A percentile compares a stretch with the other conserved stretches of the same genome.
Evolutionary conservation across 2,113 vertebrate genomes (phyloP).

Genomic region (Rhinoderma darwinii): DNA sequence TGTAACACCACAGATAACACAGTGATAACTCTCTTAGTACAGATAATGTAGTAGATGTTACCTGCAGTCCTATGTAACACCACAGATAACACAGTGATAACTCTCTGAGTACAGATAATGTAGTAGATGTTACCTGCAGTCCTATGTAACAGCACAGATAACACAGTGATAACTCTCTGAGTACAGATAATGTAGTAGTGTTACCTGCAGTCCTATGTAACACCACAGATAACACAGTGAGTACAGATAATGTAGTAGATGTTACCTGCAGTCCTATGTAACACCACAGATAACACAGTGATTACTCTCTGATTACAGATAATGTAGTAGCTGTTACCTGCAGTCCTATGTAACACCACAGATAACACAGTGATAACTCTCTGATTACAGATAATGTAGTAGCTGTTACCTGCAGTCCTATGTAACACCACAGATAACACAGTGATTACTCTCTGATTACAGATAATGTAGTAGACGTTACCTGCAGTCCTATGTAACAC

Average conservation of each 20-base stretch:
- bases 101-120: background rate
- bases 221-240: background rate
- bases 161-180: no score
- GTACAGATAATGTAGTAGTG: no score
- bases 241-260: background rate
- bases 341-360: conserved; percentile 15
- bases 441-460: no score
- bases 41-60: background rate
- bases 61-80: no score
- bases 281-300: background rate
- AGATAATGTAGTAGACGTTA: no score
- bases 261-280: background rate
- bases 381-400: background rate
- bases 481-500: conserved; percentile 11
- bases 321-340: background rate
- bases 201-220: conserved; percentile 1
- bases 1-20: background rate
- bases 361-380: background rate
- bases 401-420: background rate
- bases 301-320: background rate
- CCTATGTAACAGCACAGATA: background rate
- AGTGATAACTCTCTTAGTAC: background rate
- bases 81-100: background rate
- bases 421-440: background rate
- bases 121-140: background rate